A percentile compares a stretch with the other conserved stretches of the same genome.
Evolutionary conservation across 2,888 invertebrate genomes (phyloP).

Genomic region (Oconnorella tubifera): DNA sequence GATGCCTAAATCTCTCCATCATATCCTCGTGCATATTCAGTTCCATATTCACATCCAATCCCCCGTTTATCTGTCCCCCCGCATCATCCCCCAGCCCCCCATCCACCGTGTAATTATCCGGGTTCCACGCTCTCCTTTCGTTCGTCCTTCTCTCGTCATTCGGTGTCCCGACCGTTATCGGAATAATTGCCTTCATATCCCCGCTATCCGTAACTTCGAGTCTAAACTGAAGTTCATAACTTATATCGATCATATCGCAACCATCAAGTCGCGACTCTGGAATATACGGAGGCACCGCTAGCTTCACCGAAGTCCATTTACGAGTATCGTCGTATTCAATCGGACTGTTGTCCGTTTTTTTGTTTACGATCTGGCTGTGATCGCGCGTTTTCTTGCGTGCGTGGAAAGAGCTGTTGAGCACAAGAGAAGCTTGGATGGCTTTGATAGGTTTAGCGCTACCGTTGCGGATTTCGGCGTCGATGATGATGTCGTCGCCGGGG

Average conservation of each 20-base stretch:
- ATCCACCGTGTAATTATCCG: slow-evolving; percentile 2
- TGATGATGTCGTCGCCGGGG: slow-evolving; percentile 51
- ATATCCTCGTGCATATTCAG: slow-evolving; percentile 21
- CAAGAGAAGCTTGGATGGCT: slow-evolving; percentile 38
- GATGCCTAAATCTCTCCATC: slow-evolving; percentile 27
- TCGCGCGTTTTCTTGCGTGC: slow-evolving; percentile 43
- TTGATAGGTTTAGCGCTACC: slow-evolving; percentile 39
- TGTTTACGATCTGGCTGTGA: slow-evolving; percentile 46
- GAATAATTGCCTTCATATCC: slow-evolving; percentile 45
- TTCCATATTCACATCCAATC: slow-evolving; percentile 3
- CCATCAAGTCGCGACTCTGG: slow-evolving; percentile 51
- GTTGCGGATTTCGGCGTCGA: slow-evolving; percentile 51
- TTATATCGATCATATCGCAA: slow-evolving; percentile 54
- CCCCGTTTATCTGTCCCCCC: neutral
- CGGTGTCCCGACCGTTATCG: slow-evolving; percentile 45
- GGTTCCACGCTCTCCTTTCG: neutral
- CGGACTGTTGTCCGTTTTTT: slow-evolving; percentile 51
- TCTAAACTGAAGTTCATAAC: slow-evolving; percentile 49
- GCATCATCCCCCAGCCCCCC: slow-evolving; percentile 1
- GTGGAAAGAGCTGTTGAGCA: slow-evolving; percentile 49
- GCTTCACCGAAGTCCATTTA: slow-evolving; percentile 49
- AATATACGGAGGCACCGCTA: slow-evolving; percentile 52
- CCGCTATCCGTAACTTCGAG: slow-evolving; percentile 47
- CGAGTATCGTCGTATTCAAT: slow-evolving; percentile 48
- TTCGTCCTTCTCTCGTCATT: slow-evolving; percentile 1